Conservation (phyloP, 2,113 vertebrate genomes). For the Coryphaenoides rupestris region DNA sequence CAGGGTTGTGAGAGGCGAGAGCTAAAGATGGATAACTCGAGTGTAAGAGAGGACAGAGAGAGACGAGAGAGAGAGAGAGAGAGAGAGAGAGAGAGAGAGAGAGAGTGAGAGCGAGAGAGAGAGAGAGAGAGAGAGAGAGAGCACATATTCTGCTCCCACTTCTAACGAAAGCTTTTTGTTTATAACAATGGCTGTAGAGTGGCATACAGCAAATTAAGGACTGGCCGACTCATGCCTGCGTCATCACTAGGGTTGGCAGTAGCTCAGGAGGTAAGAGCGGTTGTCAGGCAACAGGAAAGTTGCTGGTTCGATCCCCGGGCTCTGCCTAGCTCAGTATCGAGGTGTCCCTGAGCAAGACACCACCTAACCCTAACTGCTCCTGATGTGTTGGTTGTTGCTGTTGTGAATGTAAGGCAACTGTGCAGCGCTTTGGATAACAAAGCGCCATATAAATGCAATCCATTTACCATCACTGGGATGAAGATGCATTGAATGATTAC, state of each 20-base stretch:
- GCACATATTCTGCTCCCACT: constrained; percentile 16
- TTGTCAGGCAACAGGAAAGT: too few relatives aligned
- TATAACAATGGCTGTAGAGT: constrained; percentile 34
- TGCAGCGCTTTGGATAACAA: too few relatives aligned
- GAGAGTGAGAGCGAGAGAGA: background rate
- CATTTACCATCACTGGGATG: constrained; percentile 33
- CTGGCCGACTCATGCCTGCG: constrained; percentile 24
- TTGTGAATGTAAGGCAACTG: too few relatives aligned
- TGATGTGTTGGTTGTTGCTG: too few relatives aligned
- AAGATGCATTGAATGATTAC: constrained; percentile 27
- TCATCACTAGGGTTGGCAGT: constrained; percentile 41
- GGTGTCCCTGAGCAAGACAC: too few relatives aligned
- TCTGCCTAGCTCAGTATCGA: too few relatives aligned
- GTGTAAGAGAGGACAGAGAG: constrained; percentile 31
- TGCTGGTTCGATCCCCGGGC: too few relatives aligned
- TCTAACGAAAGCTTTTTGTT: constrained; percentile 26
- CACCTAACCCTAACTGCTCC: too few relatives aligned
- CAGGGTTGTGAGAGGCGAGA: constrained; percentile 44
- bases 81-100: background rate
- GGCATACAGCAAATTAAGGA: constrained; percentile 24
- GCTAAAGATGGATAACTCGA: constrained; percentile 42
- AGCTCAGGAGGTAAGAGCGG: too few relatives aligned
- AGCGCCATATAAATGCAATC: too few relatives aligned
- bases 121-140: background rate
- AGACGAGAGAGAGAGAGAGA: background rate